A percentile compares a stretch with the other conserved stretches of the same genome.
phyloP scores from a whole-genome alignment of 2,113 vertebrate species.

The Bubo blakistoni region DNA sequence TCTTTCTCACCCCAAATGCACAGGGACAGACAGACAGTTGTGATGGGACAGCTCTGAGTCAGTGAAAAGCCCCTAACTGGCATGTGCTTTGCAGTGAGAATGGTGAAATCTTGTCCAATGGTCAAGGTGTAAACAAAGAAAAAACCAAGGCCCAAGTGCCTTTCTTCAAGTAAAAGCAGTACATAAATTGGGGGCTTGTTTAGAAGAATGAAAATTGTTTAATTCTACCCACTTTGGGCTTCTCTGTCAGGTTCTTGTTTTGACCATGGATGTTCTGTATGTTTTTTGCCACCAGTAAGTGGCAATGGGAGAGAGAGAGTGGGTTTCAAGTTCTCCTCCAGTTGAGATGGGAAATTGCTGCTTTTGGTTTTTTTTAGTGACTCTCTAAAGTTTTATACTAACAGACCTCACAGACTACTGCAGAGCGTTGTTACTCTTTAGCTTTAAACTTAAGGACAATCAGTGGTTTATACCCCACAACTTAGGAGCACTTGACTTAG shows the following conservation, averaged over 20 bases:
- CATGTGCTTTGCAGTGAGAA: background rate
- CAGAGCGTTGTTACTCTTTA: background rate
- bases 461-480: background rate
- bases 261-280: background rate
- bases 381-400: background rate
- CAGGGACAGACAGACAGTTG: background rate
- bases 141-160: background rate
- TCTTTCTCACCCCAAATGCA: background rate
- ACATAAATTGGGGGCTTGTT: background rate
- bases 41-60: background rate
- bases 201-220: background rate
- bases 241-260: background rate
- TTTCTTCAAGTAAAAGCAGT: background rate
- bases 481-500: background rate
- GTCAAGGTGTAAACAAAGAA: background rate
- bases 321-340: background rate
- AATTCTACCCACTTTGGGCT: background rate
- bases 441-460: background rate
- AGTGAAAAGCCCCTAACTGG: background rate
- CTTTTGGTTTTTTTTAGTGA: accelerated
- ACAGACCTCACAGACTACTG: background rate
- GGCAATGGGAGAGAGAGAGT: background rate
- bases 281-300: background rate
- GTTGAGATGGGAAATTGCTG: background rate
- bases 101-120: background rate